A percentile compares a stretch with the other conserved stretches of the same genome.
phyloP scores from a whole-genome alignment of 2,888 invertebrate species.

The Synanthedon formicaeformis region DNA sequence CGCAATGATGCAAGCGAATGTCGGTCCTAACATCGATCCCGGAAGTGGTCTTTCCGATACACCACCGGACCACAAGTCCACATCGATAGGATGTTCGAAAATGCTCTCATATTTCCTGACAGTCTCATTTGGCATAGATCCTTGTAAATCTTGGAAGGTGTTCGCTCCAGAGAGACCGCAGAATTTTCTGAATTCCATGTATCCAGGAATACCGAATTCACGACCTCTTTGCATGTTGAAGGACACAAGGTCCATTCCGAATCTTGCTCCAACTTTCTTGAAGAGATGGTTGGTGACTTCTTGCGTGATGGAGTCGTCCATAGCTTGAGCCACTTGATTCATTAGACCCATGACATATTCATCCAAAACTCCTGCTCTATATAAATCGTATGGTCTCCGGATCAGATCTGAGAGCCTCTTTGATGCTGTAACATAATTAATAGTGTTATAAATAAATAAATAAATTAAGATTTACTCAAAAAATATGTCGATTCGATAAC shows the following conservation, averaged over 20 bases:
- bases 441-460: background rate
- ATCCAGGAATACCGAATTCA: slow-evolving; percentile 91
- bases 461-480: background rate
- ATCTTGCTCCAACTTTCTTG: slow-evolving; percentile 81
- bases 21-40: slow-evolving; percentile 93
- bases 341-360: slow-evolving; percentile 93
- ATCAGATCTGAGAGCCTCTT: slow-evolving; percentile 89
- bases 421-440: slow-evolving; percentile 73
- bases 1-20: slow-evolving; percentile 93
- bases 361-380: slow-evolving; percentile 89
- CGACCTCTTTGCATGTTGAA: slow-evolving; percentile 94
- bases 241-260: slow-evolving; percentile 91
- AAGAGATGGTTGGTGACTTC: slow-evolving; percentile 93
- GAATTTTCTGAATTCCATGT: slow-evolving; percentile 93
- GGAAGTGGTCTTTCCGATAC: slow-evolving; percentile 91
- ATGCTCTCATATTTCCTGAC: slow-evolving; percentile 85
- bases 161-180: slow-evolving; percentile 86
- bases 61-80: slow-evolving; percentile 95
- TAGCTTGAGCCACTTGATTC: slow-evolving; percentile 94
- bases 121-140: slow-evolving; percentile 90
- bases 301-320: slow-evolving; percentile 93
- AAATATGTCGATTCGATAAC: background rate
- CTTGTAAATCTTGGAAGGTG: slow-evolving; percentile 83
- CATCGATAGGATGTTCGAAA: slow-evolving; percentile 90
- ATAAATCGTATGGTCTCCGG: slow-evolving; percentile 89